Conservation (phyloP, 64 coral and sea anemone species). For the Actinia tenebrosa region DNA sequence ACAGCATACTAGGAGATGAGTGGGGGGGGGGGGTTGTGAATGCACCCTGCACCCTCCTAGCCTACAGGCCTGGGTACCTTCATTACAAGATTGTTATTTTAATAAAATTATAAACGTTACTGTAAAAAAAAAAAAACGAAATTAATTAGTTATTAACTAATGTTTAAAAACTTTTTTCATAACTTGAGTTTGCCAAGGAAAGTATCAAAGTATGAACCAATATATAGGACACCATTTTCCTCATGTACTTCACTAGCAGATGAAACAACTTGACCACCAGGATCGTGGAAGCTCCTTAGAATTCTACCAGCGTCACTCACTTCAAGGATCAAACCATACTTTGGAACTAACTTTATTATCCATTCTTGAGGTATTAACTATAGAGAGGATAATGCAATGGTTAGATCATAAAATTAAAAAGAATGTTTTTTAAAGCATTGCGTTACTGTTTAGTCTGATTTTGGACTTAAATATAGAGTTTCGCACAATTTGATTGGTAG, state of each 20-base stretch:
- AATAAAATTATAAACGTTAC: not conserved
- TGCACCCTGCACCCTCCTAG: no score
- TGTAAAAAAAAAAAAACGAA: not conserved
- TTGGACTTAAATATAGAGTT: not conserved
- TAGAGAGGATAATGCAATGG: not conserved
- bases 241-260: constrained; percentile 82
- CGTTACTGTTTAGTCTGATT: not conserved
- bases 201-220: constrained; percentile 54
- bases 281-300: constrained; percentile 58
- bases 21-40: no score
- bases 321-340: constrained; percentile 62
- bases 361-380: constrained; percentile 44
- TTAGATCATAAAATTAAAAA: not conserved
- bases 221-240: constrained; percentile 48
- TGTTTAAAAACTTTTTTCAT: constrained; percentile 9
- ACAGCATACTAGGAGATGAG: no score
- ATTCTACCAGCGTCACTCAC: constrained; percentile 67
- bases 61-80: no score
- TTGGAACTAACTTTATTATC: constrained; percentile 27
- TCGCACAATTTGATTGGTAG: no score
- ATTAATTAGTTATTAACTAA: not conserved
- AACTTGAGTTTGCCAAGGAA: constrained; percentile 60
- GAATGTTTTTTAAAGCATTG: no score
- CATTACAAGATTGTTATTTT: no score
- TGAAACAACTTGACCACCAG: constrained; percentile 34